Evolutionary conservation across 2,888 invertebrate genomes (phyloP).

Genomic region (Halictus ligatus): DNA sequence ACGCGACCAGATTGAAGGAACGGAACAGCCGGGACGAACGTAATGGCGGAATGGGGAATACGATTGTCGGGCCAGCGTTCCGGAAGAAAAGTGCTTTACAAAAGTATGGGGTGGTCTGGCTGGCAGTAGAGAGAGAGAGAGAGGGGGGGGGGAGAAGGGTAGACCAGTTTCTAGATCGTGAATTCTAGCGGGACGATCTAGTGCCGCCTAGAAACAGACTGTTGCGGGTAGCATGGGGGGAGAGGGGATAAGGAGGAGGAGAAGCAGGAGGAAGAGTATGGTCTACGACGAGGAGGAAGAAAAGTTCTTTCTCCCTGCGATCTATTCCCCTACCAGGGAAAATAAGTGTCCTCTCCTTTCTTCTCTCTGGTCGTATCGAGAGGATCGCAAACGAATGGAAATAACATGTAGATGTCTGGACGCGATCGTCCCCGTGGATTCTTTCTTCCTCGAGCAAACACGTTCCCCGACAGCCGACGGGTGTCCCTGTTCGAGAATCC

Average conservation of each 20-base stretch:
- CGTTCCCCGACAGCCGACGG: slow-evolving; percentile 24
- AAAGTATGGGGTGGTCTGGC: slow-evolving; percentile 64
- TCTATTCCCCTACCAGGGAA: background rate
- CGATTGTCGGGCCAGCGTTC: slow-evolving; percentile 82
- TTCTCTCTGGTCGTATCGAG: slow-evolving; percentile 31
- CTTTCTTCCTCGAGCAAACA: slow-evolving; percentile 64
- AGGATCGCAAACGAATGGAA: slow-evolving; percentile 78
- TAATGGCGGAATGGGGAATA: slow-evolving; percentile 78
- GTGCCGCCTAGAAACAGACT: background rate
- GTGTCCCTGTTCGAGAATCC: slow-evolving; percentile 40
- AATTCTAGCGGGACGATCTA: slow-evolving; percentile 34
- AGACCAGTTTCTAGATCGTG: slow-evolving; percentile 51
- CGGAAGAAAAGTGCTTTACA: slow-evolving; percentile 81
- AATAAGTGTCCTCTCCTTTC: slow-evolving; percentile 11
- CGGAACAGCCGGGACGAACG: slow-evolving; percentile 74
- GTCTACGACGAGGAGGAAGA: background rate
- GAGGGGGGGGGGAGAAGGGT: slow-evolving; percentile 41
- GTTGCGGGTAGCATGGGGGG: background rate
- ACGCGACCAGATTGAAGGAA: slow-evolving; percentile 80
- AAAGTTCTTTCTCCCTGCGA: background rate
- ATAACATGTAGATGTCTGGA: slow-evolving; percentile 80
- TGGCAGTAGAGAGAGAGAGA: slow-evolving; percentile 39
- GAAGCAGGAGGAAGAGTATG: background rate
- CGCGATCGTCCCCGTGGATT: slow-evolving; percentile 54
- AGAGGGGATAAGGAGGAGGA: background rate